Percentiles rank a stretch among this genome's conserved stretches.
phyloP scores from a whole-genome alignment of 1,140 invertebrate genomes.

The Littorina saxatilis region DNA sequence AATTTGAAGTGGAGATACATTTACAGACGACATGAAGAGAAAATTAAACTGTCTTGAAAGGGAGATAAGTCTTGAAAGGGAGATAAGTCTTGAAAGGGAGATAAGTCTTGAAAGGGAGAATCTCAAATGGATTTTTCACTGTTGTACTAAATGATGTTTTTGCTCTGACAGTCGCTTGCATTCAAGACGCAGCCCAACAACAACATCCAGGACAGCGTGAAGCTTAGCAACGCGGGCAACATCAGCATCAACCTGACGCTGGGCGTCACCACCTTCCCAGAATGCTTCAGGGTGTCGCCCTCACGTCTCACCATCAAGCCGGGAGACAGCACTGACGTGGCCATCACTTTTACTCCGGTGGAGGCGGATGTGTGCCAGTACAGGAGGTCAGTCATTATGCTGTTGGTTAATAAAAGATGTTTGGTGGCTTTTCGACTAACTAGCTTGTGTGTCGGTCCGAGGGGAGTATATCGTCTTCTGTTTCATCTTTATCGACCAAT shows the following conservation, averaged over 20 bases:
- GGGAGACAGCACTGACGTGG: slow-evolving; percentile 28
- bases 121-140: too few relatives aligned
- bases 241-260: slow-evolving; percentile 51
- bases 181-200: slow-evolving; percentile 41
- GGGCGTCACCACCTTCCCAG: slow-evolving; percentile 35
- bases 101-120: too few relatives aligned
- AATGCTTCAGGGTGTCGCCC: slow-evolving; percentile 48
- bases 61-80: too few relatives aligned
- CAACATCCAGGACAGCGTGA: slow-evolving; percentile 35
- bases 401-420: too few relatives aligned
- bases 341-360: slow-evolving; percentile 45
- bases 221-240: slow-evolving; percentile 57
- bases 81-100: too few relatives aligned
- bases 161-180: slow-evolving; percentile 27
- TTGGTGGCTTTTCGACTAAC: too few relatives aligned
- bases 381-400: slow-evolving; percentile 48
- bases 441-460: too few relatives aligned
- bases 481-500: too few relatives aligned
- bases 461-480: too few relatives aligned
- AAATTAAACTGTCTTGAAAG: too few relatives aligned
- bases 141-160: neutral
- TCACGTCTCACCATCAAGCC: slow-evolving; percentile 45
- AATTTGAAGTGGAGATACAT: too few relatives aligned
- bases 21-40: too few relatives aligned
- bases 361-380: slow-evolving; percentile 24